phyloP scores from a whole-genome alignment of 1,140 invertebrate species.

The Drosophila parabipectinata region DNA sequence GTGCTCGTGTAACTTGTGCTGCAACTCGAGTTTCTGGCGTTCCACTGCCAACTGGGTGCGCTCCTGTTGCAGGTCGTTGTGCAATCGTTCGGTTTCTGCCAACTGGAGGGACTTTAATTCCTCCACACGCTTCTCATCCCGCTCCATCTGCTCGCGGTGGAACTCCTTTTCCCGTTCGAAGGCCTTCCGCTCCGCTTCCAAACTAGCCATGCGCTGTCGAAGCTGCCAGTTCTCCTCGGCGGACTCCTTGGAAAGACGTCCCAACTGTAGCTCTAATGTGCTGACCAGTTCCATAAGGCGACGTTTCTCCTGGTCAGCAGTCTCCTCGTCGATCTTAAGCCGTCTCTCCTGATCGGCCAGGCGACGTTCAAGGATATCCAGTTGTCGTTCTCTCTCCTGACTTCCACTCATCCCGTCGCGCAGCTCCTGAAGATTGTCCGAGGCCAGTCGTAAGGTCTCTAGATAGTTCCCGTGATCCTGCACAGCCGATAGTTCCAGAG shows the following conservation, averaged over 20 bases:
- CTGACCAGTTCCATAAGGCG: conserved; percentile 84
- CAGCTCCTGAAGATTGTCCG: conserved; percentile 78
- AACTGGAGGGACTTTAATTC: conserved; percentile 84
- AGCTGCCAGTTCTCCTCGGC: conserved; percentile 84
- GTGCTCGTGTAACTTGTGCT: conserved; percentile 71
- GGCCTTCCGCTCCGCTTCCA: conserved; percentile 75
- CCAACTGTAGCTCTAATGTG: conserved; percentile 84
- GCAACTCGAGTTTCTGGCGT: conserved; percentile 83
- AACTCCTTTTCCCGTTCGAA: conserved; percentile 84
- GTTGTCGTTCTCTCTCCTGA: conserved; percentile 77
- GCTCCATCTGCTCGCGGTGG: conserved; percentile 71
- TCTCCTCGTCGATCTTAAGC: conserved; percentile 83
- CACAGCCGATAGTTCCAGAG: conserved; percentile 79
- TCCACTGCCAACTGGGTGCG: conserved; percentile 81
- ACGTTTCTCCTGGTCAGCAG: conserved; percentile 84
- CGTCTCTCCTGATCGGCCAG: conserved; percentile 78
- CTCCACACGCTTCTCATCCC: conserved; percentile 77
- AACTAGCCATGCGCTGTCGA: conserved; percentile 80
- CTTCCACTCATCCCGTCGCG: conserved; percentile 75
- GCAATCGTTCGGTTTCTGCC: conserved; percentile 83
- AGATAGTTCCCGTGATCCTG: conserved; percentile 83
- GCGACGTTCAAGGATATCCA: conserved; percentile 80
- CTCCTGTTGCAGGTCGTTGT: conserved; percentile 84
- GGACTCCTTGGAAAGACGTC: conserved; percentile 76
- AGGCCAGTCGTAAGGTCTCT: conserved; percentile 83